A percentile compares a stretch with the other conserved stretches of the same genome.
Conservation (phyloP, 2,888 invertebrate genomes). For the Siphonodentalium dalli region DNA sequence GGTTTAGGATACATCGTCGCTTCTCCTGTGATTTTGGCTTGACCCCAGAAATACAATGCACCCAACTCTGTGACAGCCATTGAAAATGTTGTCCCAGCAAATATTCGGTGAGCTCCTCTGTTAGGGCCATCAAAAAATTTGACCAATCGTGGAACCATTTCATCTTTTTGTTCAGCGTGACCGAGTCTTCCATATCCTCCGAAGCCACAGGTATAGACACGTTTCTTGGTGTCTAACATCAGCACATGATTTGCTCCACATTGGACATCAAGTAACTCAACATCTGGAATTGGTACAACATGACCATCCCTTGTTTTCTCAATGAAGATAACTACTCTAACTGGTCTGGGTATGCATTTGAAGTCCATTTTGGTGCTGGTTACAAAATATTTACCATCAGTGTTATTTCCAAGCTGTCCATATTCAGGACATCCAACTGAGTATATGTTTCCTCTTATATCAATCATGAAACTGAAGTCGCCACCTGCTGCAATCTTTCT, state of each 20-base stretch:
- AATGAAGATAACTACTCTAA: conserved; percentile 83
- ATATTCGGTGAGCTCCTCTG: conserved; percentile 81
- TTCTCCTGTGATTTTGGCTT: conserved; percentile 90
- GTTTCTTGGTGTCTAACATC: conserved; percentile 85
- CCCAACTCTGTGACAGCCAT: conserved; percentile 82
- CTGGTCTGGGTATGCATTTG: conserved; percentile 84
- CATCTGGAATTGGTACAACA: conserved; percentile 79
- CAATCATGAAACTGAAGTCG: conserved; percentile 90
- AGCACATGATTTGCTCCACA: conserved; percentile 93
- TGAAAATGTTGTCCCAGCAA: conserved; percentile 86
- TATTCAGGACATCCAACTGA: conserved; percentile 93
- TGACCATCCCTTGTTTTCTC: conserved; percentile 87
- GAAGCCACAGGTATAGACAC: conserved; percentile 94
- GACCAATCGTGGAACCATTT: conserved; percentile 83
- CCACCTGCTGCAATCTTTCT: conserved; percentile 89
- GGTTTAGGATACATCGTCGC: conserved; percentile 97
- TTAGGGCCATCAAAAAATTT: conserved; percentile 87
- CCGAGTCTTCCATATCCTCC: conserved; percentile 93
- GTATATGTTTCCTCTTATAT: conserved; percentile 85
- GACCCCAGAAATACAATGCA: conserved; percentile 84
- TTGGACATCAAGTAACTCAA: conserved; percentile 86
- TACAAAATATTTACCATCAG: conserved; percentile 93
- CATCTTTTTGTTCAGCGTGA: conserved; percentile 91
- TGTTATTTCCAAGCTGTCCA: conserved; percentile 87
- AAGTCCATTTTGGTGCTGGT: conserved; percentile 87